Base-by-base conservation (phyloP, 2,888 invertebrate species). In the Harpagoxenus sublaevis region DNA sequence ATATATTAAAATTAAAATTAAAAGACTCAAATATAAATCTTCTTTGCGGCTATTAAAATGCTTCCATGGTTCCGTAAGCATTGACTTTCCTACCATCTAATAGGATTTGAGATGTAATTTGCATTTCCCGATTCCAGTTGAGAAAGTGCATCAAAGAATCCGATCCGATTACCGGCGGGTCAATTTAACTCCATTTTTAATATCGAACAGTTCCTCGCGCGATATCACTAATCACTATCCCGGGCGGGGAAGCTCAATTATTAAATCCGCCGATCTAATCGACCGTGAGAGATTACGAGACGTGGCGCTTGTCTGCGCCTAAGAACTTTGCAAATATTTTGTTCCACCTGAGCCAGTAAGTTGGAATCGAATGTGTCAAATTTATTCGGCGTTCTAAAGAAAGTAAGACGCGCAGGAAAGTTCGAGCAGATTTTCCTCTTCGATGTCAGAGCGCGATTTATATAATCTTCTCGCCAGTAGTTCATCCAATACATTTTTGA, bases 221-320 rank as follows among this genome's bases (percentile, higher is more conserved):
- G 48, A 60, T 79, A 79, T 70, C 57, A 23, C 23, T 71, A 71
- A 71, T 18, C 57, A 28, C 35, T 35, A 55, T 23, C 23, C 18
- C 12, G 2, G 35, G 3, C 15, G 62, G 60, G 45, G 23, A 63
- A 53, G 48, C 63, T 86, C 89, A 71, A 87, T 89, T 88, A 88
- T 88, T 83, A 85, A 89, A 84, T 89, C 78, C 79, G 31, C 68
- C 79, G 79, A 88, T 84, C 75, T 88, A 88, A 89, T 89, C 88
- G 84, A 23, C 53, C 51, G 68, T 62, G 77, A 84, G 62, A 89
- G 85, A 87, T 87, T 87, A 87, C 79, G 83, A 79, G 60, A 71
- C n/a, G 79, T 35, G 35, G 9, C 23, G 18, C 65, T 89, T 48
- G 48, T 84, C 39, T 2, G 81, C 68, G 71, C 42, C 39, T 23